Conservation (phyloP, 2,888 invertebrate species). For the Stenchaetothrips biformis region DNA sequence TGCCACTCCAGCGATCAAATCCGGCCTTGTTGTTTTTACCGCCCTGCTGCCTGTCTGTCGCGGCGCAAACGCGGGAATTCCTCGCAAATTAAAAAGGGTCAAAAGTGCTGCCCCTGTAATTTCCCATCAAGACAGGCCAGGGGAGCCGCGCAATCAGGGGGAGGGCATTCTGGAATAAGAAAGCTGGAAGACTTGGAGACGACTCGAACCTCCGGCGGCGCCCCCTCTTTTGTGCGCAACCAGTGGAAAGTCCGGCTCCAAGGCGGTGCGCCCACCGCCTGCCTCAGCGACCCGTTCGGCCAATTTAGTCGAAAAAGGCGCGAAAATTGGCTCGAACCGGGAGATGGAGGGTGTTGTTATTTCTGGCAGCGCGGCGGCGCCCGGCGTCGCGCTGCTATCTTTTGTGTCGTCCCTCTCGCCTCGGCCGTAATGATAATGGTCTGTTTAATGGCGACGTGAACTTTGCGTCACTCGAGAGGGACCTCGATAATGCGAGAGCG, state of each 20-base stretch:
- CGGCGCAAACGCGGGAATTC: not conserved
- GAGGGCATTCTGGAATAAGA: no score
- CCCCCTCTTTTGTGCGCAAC: no score
- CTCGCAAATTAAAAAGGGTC: not conserved
- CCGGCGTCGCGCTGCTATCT: conserved; percentile 1
- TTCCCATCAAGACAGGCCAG: no score
- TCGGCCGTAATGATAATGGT: conserved; percentile 18
- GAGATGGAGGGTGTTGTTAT: conserved; percentile 1
- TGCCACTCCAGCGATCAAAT: not conserved
- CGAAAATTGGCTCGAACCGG: conserved; percentile 14
- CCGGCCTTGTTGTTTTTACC: not conserved
- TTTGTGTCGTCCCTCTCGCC: conserved; percentile 1
- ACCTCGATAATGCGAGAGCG: not conserved
- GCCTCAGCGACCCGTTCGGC: not conserved
- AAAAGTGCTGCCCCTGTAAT: no score
- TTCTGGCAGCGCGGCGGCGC: not conserved
- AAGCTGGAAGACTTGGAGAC: no score
- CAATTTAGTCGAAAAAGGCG: conserved; percentile 10
- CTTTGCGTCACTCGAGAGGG: not conserved
- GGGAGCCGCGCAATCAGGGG: no score
- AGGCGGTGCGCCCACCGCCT: not conserved
- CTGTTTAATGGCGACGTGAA: conserved; percentile 24
- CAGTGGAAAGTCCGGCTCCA: no score
- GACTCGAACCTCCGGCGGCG: no score
- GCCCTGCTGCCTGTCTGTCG: not conserved